Percentiles rank a stretch among this genome's conserved stretches.
Conservation (phyloP, 2,113 vertebrate genomes). For the Syrrhaptes paradoxus region DNA sequence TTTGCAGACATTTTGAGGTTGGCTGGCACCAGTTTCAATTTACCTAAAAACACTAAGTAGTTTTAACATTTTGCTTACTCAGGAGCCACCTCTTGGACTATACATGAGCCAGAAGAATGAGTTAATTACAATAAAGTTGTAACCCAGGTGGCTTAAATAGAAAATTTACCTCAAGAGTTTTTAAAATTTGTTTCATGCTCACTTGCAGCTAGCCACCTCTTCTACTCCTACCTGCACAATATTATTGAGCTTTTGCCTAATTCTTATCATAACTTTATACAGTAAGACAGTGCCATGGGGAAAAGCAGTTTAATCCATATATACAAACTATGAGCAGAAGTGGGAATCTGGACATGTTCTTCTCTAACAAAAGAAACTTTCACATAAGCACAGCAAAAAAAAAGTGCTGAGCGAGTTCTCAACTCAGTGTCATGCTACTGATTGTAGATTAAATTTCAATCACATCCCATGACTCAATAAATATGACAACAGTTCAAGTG, state of each 20-base stretch:
- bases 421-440: not conserved
- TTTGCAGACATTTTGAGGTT: not conserved
- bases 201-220: not conserved
- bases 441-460: not conserved
- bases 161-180: not conserved
- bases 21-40: accelerated
- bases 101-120: not conserved
- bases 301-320: not conserved
- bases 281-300: not conserved
- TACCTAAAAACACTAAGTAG: not conserved
- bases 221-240: not conserved
- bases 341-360: not conserved
- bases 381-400: not conserved
- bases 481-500: not conserved
- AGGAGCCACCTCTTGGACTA: not conserved
- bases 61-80: not conserved
- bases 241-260: not conserved
- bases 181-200: not conserved
- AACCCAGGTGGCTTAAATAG: not conserved
- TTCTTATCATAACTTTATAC: not conserved
- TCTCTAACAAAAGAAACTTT: not conserved
- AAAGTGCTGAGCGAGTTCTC: not conserved
- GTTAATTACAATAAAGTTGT: not conserved
- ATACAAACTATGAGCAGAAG: not conserved
- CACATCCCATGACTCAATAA: not conserved